Percentiles rank a stretch among this genome's conserved stretches.
These are phyloP conservation scores for Pyrgilauda ruficollis DNA, from an alignment of 2,113 vertebrate genomes.

Conservation along the genomic window DNA sequence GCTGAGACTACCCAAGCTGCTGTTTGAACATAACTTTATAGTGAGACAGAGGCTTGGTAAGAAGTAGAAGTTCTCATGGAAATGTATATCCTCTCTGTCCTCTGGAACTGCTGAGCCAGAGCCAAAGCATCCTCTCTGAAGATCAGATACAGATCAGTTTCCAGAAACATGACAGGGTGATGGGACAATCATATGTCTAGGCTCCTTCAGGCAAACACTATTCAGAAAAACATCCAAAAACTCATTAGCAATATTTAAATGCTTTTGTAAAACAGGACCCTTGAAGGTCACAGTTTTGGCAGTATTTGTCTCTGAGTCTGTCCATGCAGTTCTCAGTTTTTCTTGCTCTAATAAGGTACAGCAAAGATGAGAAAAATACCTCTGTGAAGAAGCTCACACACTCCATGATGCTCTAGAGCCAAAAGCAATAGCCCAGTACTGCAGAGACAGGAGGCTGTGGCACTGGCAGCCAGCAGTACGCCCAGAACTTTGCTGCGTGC, in stretches of 20 bases:
- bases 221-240: neutral
- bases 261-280: rapidly evolving
- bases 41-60: neutral
- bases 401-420: neutral
- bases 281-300: neutral
- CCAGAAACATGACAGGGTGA: neutral
- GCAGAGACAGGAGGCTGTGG: neutral
- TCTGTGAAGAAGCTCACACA: neutral
- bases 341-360: neutral
- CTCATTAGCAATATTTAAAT: neutral
- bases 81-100: neutral
- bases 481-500: neutral
- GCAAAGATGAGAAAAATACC: neutral
- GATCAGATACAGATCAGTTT: neutral
- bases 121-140: neutral
- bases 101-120: neutral
- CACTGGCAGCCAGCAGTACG: rapidly evolving
- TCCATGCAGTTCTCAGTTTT: neutral
- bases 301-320: neutral
- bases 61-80: neutral
- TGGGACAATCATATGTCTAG: neutral
- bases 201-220: neutral
- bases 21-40: neutral
- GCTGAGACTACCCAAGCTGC: neutral
- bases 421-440: neutral